A percentile compares a stretch with the other conserved stretches of the same genome.
These are phyloP conservation scores for Deilephila elpenor DNA, from an alignment of 2,888 invertebrate species.

Conservation along the genomic window DNA sequence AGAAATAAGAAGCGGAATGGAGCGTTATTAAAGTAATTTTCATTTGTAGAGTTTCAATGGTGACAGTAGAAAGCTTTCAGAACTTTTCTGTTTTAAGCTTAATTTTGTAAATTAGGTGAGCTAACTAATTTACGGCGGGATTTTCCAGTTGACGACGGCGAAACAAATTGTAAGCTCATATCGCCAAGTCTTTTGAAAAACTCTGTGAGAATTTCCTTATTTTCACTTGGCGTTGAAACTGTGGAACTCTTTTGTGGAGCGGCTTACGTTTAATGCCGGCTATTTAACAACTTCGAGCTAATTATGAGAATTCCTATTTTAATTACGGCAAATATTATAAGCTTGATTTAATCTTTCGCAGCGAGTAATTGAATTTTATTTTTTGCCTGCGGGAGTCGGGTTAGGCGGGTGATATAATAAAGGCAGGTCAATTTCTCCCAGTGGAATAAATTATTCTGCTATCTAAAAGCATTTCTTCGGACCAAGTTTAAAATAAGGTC, in stretches of 20 bases:
- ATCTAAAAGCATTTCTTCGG: background rate
- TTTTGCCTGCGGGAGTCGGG: background rate
- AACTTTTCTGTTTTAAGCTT: constrained; percentile 57
- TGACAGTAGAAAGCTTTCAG: constrained; percentile 60
- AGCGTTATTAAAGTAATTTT: constrained; percentile 8
- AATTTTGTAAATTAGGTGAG: constrained; percentile 51
- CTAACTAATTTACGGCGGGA: constrained; percentile 48
- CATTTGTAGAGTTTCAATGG: constrained; percentile 37
- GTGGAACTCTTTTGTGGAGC: constrained; percentile 26
- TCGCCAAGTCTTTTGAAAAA: constrained; percentile 31
- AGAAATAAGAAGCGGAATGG: background rate
- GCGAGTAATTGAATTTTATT: background rate
- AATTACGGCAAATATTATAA: constrained; percentile 3
- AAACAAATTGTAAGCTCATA: constrained; percentile 40
- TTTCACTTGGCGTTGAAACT: constrained; percentile 32
- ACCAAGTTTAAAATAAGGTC: too few relatives aligned
- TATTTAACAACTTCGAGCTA: constrained; percentile 9
- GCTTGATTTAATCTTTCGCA: too few relatives aligned
- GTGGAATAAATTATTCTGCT: background rate
- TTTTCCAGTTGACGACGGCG: constrained; percentile 32
- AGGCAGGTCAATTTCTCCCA: background rate
- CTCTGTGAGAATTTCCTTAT: constrained; percentile 32
- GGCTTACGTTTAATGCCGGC: background rate
- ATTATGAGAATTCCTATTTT: constrained; percentile 1
- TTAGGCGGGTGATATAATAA: background rate